Percentiles rank a stretch among this genome's conserved stretches.
phyloP scores from a whole-genome alignment of 1,140 invertebrate species.

The Steinernema feltiae region DNA sequence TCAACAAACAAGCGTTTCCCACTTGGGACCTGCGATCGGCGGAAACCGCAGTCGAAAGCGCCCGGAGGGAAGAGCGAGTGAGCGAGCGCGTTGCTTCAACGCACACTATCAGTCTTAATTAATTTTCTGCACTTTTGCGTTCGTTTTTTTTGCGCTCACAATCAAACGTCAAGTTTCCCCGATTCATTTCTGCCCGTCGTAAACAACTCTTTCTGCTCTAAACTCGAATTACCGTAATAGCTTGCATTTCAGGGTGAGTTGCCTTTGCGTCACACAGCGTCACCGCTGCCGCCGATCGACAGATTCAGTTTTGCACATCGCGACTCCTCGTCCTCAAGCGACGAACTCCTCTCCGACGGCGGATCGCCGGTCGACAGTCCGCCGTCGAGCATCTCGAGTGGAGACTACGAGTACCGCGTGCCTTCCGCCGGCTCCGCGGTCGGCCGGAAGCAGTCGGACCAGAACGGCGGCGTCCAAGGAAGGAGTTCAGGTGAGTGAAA shows the following conservation, averaged over 20 bases:
- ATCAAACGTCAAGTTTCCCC: not conserved
- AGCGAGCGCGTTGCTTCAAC: no score
- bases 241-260: not conserved
- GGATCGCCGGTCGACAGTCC: not conserved
- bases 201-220: not conserved
- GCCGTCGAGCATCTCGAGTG: not conserved
- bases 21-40: not conserved
- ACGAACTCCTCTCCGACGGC: not conserved
- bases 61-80: not conserved
- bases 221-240: not conserved
- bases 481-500: slow-evolving; percentile 32
- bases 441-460: not conserved
- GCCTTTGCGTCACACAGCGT: not conserved
- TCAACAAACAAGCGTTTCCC: not conserved
- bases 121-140: slow-evolving; percentile 1
- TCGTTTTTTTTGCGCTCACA: not conserved
- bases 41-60: not conserved
- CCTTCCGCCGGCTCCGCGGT: not conserved
- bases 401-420: not conserved
- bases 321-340: not conserved
- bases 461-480: not conserved
- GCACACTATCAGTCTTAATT: not conserved
- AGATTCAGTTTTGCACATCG: not conserved
- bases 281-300: not conserved
- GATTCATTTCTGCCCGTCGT: not conserved